Evolutionary conservation across 2,113 vertebrate genomes (phyloP).

Genomic region (Hydropotes inermis): DNA sequence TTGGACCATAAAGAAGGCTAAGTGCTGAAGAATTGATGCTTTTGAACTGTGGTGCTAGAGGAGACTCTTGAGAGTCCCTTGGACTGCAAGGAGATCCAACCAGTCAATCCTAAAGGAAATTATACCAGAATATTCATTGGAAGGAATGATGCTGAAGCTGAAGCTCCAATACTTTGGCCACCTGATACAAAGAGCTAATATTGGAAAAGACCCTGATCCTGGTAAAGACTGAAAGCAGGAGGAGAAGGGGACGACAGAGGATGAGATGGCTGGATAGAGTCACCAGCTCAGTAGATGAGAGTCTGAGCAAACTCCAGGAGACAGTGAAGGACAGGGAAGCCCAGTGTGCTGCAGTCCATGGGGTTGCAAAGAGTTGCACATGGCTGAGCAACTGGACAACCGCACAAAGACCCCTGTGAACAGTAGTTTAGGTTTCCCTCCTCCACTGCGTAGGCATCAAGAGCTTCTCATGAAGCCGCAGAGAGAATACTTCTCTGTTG

Average conservation of each 20-base stretch:
- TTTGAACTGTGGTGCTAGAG: background rate
- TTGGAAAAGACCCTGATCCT: background rate
- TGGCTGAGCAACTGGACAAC: accelerated
- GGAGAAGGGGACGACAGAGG: background rate
- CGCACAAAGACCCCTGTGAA: background rate
- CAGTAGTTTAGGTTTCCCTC: accelerated
- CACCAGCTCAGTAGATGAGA: background rate
- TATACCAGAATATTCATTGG: background rate
- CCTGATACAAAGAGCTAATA: background rate
- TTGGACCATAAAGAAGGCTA: background rate
- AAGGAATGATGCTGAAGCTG: background rate
- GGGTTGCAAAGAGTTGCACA: background rate
- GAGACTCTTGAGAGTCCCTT: background rate
- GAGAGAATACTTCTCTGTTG: accelerated
- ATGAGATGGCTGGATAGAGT: background rate
- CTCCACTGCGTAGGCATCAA: background rate
- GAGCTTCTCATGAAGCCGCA: background rate
- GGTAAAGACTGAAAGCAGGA: background rate
- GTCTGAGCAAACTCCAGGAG: background rate
- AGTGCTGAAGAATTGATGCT: background rate
- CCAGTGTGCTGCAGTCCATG: accelerated
- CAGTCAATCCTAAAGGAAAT: background rate
- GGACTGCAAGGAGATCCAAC: background rate
- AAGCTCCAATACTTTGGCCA: background rate
- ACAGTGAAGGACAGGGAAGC: background rate